Percentiles rank a stretch among this genome's conserved stretches.
Evolutionary conservation across 2,888 invertebrate genomes (phyloP).

Genomic region (Stenodema calcarata): DNA sequence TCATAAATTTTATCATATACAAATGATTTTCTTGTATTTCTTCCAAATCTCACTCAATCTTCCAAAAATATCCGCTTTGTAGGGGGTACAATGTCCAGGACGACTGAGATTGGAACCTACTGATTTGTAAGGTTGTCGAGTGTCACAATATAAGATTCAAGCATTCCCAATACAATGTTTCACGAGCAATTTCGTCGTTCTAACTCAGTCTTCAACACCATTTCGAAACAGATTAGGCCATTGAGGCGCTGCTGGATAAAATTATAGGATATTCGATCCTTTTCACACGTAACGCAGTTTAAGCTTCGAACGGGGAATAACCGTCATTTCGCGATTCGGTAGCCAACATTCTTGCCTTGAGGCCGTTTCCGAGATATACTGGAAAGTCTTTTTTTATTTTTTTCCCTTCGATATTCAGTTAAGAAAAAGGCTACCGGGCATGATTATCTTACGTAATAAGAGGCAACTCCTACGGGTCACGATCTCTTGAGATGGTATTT

Average conservation of each 20-base stretch:
- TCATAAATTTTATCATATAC: no score
- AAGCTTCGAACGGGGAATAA: not conserved
- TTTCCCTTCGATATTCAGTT: not conserved
- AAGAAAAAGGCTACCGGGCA: constrained; percentile 25
- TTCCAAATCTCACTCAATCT: no score
- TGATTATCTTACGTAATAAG: not conserved
- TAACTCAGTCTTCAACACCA: not conserved
- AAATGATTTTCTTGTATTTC: no score
- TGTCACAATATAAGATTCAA: no score
- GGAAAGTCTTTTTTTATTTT: not conserved
- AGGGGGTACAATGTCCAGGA: no score
- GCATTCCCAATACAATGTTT: no score
- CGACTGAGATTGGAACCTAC: no score
- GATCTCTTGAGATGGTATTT: not conserved
- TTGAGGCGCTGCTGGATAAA: not conserved
- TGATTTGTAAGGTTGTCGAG: no score
- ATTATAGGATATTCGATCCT: not conserved
- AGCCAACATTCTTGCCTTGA: not conserved
- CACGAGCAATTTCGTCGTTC: no score
- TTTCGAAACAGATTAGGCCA: not conserved
- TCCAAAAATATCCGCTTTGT: no score
- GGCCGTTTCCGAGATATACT: not conserved
- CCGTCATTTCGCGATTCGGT: constrained; percentile 14
- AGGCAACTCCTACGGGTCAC: constrained; percentile 15
- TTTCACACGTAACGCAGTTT: constrained; percentile 24